A percentile compares a stretch with the other conserved stretches of the same genome.
Conservation (phyloP, 2,888 invertebrate species). For the Schizaphis graminum region DNA sequence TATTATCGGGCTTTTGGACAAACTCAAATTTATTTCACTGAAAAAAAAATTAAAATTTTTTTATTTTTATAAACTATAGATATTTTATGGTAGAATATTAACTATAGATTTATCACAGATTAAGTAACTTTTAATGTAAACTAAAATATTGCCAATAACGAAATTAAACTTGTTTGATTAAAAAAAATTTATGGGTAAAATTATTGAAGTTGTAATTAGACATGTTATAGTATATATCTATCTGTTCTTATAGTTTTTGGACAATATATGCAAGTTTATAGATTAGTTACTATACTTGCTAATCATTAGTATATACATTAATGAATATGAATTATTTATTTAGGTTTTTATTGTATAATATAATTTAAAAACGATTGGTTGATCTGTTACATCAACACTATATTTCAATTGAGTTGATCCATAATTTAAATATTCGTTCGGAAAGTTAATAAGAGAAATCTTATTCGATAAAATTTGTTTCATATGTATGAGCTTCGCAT, state of each 20-base stretch:
- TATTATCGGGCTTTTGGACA: conserved; percentile 10
- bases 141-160: too few species aligned
- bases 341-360: background rate
- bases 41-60: conserved; percentile 13
- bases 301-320: too few species aligned
- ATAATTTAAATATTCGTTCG: background rate
- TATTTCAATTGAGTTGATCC: background rate
- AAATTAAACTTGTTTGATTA: background rate
- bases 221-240: background rate
- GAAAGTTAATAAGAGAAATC: background rate
- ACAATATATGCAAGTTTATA: background rate
- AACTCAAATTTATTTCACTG: background rate
- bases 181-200: background rate
- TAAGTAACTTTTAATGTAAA: background rate
- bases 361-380: background rate
- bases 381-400: too few species aligned
- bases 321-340: too few species aligned
- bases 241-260: background rate
- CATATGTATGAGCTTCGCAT: background rate
- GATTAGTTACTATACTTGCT: background rate
- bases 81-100: background rate
- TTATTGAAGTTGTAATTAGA: background rate
- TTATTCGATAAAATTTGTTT: background rate
- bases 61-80: background rate
- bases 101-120: background rate